Evolutionary conservation across 2,888 invertebrate species (phyloP).

Genomic region (Drosophila longiperda): DNA sequence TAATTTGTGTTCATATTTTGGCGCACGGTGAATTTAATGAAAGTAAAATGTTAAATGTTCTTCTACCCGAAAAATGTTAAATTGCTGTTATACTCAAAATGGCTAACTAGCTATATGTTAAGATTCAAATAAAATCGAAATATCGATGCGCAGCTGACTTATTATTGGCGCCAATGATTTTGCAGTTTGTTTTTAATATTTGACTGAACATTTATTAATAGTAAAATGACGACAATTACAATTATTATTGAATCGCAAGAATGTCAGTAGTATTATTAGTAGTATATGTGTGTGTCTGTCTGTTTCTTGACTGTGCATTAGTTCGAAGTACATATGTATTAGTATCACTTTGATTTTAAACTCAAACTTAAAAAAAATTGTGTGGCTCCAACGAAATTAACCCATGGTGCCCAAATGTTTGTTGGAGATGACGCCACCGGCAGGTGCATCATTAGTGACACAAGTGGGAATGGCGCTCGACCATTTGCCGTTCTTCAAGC

Average conservation of each 20-base stretch:
- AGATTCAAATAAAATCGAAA: conserved; percentile 23
- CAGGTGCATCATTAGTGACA: conserved; percentile 74
- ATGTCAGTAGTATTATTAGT: conserved; percentile 44
- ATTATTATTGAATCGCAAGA: conserved; percentile 65
- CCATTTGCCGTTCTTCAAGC: conserved; percentile 94
- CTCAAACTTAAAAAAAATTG: conserved; percentile 20
- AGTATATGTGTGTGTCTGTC: conserved; percentile 42
- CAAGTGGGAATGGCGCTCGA: conserved; percentile 94
- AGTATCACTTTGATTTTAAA: conserved; percentile 75
- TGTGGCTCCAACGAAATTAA: conserved; percentile 20
- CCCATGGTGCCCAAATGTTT: conserved; percentile 70
- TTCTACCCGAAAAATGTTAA: neutral
- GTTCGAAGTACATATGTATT: conserved; percentile 73
- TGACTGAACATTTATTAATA: conserved; percentile 62
- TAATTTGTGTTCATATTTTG: neutral
- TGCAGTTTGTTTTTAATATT: conserved; percentile 12
- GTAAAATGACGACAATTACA: conserved; percentile 67
- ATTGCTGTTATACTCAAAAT: conserved; percentile 11
- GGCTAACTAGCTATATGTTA: neutral
- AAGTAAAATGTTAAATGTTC: neutral
- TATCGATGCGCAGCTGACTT: conserved; percentile 7
- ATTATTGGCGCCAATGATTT: conserved; percentile 31
- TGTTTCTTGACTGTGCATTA: conserved; percentile 50
- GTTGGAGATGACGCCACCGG: conserved; percentile 39
- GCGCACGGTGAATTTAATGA: neutral